Conservation (phyloP, 2,797 vertebrate genomes). For the Toxotes lorentzi region DNA sequence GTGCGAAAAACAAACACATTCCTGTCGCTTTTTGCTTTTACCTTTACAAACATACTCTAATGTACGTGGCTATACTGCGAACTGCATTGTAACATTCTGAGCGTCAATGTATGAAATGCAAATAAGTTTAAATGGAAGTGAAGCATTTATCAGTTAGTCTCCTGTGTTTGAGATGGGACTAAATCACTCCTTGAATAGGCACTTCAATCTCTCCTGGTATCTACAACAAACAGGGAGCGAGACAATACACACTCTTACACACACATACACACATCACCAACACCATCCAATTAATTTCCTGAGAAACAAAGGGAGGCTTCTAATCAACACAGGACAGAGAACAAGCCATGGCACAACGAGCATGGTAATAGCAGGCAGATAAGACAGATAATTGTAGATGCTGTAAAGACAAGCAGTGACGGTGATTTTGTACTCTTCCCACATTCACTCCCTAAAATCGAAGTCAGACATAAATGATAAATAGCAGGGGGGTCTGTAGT, state of each 20-base stretch:
- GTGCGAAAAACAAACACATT: background rate
- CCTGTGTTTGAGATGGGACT: conserved; percentile 24
- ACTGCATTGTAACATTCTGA: background rate
- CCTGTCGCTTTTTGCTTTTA: background rate
- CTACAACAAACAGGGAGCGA: conserved; percentile 50
- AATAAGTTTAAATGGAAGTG: conserved; percentile 28
- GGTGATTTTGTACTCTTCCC: conserved; percentile 39
- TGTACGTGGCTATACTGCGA: background rate
- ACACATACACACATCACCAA: conserved; percentile 22
- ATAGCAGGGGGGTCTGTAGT: conserved; percentile 18
- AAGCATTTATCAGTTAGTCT: conserved; percentile 28
- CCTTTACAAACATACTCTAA: background rate
- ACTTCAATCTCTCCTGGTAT: conserved; percentile 53
- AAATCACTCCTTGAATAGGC: conserved; percentile 49
- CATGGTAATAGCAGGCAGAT: conserved; percentile 65
- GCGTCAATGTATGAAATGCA: conserved; percentile 1
- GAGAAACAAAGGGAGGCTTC: conserved; percentile 62
- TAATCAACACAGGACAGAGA: conserved; percentile 61
- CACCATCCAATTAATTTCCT: conserved; percentile 68
- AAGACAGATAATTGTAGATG: conserved; percentile 63
- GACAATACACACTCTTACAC: conserved; percentile 2
- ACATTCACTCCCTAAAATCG: conserved; percentile 31
- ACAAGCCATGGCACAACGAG: conserved; percentile 50
- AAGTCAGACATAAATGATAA: conserved; percentile 50
- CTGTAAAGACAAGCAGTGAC: conserved; percentile 45